Base-by-base conservation (phyloP, 2,888 invertebrate species). In the Gari tellinella region DNA sequence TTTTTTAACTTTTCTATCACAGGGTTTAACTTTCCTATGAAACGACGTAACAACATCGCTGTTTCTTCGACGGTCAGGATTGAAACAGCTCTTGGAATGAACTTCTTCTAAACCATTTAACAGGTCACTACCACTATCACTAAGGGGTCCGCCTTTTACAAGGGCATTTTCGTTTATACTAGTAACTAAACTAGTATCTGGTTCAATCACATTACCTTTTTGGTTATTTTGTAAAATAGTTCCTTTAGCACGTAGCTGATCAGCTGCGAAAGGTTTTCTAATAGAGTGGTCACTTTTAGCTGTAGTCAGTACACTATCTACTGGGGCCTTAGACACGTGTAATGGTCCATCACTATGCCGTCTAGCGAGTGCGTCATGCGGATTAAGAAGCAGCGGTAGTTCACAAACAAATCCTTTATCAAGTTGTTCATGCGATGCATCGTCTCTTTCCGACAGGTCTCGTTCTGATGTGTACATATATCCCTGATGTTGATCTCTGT, bases 301-400 rank as follows among this genome's bases (percentile, higher is more conserved):
- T 38, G 37, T 60, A 17, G 58, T 52, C 41, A 63, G 57, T 3
- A 52, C 43, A 38, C 46, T 46, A 21, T 66, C 46, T 15, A 38
- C 46, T 43, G 19, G 40, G 38, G 46, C 48, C 46, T 19, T 38
- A 19, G 38, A 62, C 38, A n/a, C 40, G 21, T 62, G 57, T 17
- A 61, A 52, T 21, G 63, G 63, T 15, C 73, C 73, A 45, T 78
- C 77, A 56, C 77, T 78, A 23, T 73, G 72, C n/a, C 77, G 38
- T 17, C 77, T 40, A 25, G 46, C 45, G 12, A 73, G 21, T 10
- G 65, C 31, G 25, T 78, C 77, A 31, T 73, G 73, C 1, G 57
- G 69, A 43, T 73, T 68, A 21, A 78, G 40, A 41, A 78, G 60
- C 37, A 68, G 51, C 21, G 68, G 63, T 46, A 67, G 60, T 10